Conservation (phyloP, 2,797 vertebrate genomes). For the Chrysocyon brachyurus region DNA sequence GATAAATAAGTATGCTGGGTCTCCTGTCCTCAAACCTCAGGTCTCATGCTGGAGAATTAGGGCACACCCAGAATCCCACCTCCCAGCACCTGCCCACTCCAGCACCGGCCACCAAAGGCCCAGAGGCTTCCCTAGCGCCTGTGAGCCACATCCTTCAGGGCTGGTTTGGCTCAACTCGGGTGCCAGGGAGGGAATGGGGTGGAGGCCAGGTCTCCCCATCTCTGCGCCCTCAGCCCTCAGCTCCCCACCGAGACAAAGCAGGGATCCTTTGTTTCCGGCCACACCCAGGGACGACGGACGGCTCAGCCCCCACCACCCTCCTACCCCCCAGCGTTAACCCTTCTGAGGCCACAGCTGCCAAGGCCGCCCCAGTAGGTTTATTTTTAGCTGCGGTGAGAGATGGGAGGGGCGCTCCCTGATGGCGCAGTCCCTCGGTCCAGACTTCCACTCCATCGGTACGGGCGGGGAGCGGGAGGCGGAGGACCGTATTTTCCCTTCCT, state of each 20-base stretch:
- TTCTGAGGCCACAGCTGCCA: slow-evolving; percentile 45
- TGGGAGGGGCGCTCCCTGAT: slow-evolving; percentile 79
- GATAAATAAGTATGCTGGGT: background rate
- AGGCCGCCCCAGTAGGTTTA: background rate
- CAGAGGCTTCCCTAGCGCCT: background rate
- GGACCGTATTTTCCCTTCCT: background rate
- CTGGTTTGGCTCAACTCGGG: background rate
- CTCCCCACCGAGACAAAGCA: slow-evolving; percentile 62
- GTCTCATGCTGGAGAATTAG: background rate
- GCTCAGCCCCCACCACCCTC: background rate
- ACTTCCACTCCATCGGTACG: background rate
- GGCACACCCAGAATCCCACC: background rate
- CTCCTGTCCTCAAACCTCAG: background rate
- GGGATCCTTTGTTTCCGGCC: slow-evolving; percentile 82
- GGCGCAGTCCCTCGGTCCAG: slow-evolving; percentile 78
- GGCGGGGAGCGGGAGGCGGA: background rate
- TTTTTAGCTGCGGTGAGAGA: background rate
- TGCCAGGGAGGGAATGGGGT: background rate
- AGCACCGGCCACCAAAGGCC: background rate
- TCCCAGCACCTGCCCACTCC: background rate
- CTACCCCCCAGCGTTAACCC: slow-evolving; percentile 74
- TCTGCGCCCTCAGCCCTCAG: background rate
- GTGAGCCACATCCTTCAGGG: background rate
- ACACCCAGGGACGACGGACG: slow-evolving; percentile 37
- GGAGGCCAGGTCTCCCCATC: background rate